Evolutionary conservation across 2,888 invertebrate species (phyloP).

Genomic region (Cryptocephalus primarius): DNA sequence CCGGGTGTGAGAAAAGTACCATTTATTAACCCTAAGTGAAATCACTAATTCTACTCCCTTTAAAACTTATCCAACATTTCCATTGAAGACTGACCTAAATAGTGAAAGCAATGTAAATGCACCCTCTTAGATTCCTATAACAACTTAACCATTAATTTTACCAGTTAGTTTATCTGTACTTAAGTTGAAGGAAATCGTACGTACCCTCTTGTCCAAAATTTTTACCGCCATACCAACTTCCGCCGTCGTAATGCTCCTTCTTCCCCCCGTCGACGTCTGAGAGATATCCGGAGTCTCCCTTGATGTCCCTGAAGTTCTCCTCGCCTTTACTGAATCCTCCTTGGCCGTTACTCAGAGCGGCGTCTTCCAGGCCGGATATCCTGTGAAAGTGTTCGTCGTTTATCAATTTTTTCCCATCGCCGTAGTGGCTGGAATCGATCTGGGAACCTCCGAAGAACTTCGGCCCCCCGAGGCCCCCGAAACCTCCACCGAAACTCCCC

Average conservation of each 20-base stretch:
- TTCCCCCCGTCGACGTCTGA: slow-evolving; percentile 47
- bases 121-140: too few species aligned
- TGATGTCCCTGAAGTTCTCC: slow-evolving; percentile 33
- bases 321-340: slow-evolving; percentile 39
- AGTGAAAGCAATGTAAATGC: too few species aligned
- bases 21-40: too few species aligned
- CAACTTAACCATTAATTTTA: too few species aligned
- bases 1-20: too few species aligned
- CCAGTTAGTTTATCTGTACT: too few species aligned
- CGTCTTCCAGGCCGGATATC: slow-evolving; percentile 43
- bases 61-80: too few species aligned
- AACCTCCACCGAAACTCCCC: slow-evolving; percentile 8
- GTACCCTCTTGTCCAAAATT: slow-evolving; percentile 38
- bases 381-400: slow-evolving; percentile 43
- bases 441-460: slow-evolving; percentile 27
- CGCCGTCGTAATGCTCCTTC: slow-evolving; percentile 47
- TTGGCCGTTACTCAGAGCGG: slow-evolving; percentile 44
- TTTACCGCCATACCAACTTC: slow-evolving; percentile 46
- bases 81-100: too few species aligned
- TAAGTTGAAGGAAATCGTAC: too few species aligned
- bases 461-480: slow-evolving; percentile 10
- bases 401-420: slow-evolving; percentile 45
- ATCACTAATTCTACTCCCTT: too few species aligned
- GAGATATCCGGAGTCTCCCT: slow-evolving; percentile 42
- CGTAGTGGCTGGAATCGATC: slow-evolving; percentile 45